phyloP scores from a whole-genome alignment of 2,797 vertebrate genomes.

The Mus minutoides region DNA sequence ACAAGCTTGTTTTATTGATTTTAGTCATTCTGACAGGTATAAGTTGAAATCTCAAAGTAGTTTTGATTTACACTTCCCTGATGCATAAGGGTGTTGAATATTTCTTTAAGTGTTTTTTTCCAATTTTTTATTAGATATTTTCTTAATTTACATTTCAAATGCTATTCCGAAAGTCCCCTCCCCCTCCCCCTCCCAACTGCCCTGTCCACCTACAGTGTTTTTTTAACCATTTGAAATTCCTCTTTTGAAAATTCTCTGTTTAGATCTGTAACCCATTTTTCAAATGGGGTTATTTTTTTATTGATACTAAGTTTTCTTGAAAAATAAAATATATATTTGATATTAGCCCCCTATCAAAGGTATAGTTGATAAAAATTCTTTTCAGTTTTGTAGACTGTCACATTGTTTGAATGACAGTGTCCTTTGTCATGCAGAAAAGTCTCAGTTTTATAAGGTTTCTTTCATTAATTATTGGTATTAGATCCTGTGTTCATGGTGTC shows the following conservation, averaged over 20 bases:
- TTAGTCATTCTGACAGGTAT: not conserved
- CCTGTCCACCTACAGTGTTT: no score
- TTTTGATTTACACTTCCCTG: not conserved
- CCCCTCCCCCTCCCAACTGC: no score
- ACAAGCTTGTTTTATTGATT: not conserved
- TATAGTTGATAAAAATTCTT: not conserved
- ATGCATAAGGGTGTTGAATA: not conserved
- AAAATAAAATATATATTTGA: not conserved
- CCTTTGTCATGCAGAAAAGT: not conserved
- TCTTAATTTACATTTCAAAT: no score
- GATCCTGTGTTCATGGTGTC: not conserved
- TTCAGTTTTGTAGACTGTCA: not conserved
- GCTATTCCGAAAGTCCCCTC: no score
- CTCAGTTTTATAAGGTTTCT: not conserved
- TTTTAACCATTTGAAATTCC: not conserved
- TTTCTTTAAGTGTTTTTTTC: not conserved
- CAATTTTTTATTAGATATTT: no score
- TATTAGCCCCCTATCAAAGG: not conserved
- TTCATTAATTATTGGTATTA: not conserved
- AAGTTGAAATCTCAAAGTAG: not conserved
- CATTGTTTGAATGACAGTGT: not conserved
- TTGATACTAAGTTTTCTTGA: not conserved
- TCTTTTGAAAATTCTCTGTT: not conserved
- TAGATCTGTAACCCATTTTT: not conserved
- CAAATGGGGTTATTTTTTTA: not conserved